Evolutionary conservation across 2,888 invertebrate genomes (phyloP), one percentile per base, ranked within the genome.

Genomic region (Sphaeridia pumilis): DNA sequence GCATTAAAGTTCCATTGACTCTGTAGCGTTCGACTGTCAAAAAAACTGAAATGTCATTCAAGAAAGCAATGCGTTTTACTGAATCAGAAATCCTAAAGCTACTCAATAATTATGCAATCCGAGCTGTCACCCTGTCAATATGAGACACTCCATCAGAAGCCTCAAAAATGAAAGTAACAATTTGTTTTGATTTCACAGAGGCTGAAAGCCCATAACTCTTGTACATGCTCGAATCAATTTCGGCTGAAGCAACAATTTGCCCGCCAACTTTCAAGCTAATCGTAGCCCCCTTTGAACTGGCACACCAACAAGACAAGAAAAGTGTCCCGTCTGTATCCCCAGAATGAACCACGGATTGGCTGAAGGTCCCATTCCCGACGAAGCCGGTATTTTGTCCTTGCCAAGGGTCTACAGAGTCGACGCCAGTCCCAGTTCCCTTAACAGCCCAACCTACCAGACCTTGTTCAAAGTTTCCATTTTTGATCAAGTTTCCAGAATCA

Each of bases 401-500:
- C 53, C 58, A 53, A 3, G 48, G 14, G 24, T 46, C 47, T 21
- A 10, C 27, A 38, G 12, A 12, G 35, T n/a, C 21, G 3, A 20
- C 25, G 36, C 36, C 44, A 34, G n/a, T 4, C 5, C 20, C 46
- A 21, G 4, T 27, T 3, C 35, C 45, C 14, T 34, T 17, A 5
- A 46, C 26, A 21, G 27, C 42, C 38, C 38, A 44, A 3, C 17
- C 22, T n/a, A 48, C 36, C 3, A 14, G 26, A 2, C 27, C 44
- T 4, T 4, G 17, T 46, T 64, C 64, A 49, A 64, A 64, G 26
- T 56, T 51, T 5, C 61, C 61, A 51, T 64, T 61, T 35, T 34
- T 5, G 2, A 61, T 14, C 10, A 58, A 26, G 45, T 60, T 61
- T 7, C 42, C 27, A 3, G 31, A 7, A 2, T 26, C 2, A 2